phyloP scores from a whole-genome alignment of 2,888 invertebrate genomes.

The Tetragonisca angustula region DNA sequence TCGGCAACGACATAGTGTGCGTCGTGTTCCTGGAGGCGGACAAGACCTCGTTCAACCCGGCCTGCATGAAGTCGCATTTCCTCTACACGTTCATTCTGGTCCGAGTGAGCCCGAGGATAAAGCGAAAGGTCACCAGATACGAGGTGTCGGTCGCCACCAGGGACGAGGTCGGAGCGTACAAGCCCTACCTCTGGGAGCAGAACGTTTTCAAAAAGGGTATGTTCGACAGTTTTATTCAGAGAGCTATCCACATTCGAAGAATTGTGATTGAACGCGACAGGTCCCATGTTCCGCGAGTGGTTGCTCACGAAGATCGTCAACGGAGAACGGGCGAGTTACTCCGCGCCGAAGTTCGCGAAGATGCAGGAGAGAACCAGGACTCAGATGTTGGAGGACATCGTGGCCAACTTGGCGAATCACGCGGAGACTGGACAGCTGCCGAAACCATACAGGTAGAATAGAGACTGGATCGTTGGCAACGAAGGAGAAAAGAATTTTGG shows the following conservation, averaged over 20 bases:
- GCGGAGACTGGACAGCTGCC: conserved; percentile 98
- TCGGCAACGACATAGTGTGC: conserved; percentile 97
- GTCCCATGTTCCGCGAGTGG: conserved; percentile 98
- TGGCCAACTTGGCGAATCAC: conserved; percentile 96
- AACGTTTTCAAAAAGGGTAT: conserved; percentile 94
- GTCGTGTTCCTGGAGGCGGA: conserved; percentile 97
- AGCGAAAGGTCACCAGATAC: conserved; percentile 93
- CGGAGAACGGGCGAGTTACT: conserved; percentile 96
- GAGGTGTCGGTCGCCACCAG: conserved; percentile 96
- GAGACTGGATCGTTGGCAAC: background rate
- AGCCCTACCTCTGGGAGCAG: conserved; percentile 98
- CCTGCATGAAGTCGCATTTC: conserved; percentile 97
- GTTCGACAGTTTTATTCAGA: too few relatives aligned
- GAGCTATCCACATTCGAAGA: background rate
- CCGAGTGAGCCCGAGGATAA: conserved; percentile 93
- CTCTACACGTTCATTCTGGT: conserved; percentile 97
- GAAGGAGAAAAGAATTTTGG: background rate
- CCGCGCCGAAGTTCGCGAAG: conserved; percentile 96
- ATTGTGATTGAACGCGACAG: conserved; percentile 62
- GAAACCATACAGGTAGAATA: conserved; percentile 91
- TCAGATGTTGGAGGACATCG: conserved; percentile 97
- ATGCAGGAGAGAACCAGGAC: conserved; percentile 97
- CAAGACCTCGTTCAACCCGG: conserved; percentile 95
- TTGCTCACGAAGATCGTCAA: conserved; percentile 96
- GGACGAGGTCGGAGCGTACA: conserved; percentile 97